These are phyloP conservation scores for Adela reaumurella DNA, from an alignment of 2,888 invertebrate species.

Conservation along the genomic window DNA sequence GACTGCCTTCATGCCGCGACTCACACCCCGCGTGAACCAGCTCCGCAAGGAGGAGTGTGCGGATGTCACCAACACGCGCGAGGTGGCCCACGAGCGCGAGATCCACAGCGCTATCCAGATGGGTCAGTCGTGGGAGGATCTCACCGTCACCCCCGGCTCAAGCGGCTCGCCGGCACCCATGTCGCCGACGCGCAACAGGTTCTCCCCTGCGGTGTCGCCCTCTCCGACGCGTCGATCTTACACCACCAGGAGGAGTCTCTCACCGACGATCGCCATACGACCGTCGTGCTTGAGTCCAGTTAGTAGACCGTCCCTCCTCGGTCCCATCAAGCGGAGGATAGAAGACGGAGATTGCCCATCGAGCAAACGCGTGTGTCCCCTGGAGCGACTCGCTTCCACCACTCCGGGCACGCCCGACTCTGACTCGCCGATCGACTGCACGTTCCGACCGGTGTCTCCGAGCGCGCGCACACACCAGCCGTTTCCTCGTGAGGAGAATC, in stretches of 20 bases:
- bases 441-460: conserved; percentile 48
- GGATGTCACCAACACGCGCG: conserved; percentile 75
- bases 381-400: conserved; percentile 30
- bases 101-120: conserved; percentile 90
- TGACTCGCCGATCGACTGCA: conserved; percentile 39
- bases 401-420: conserved; percentile 47
- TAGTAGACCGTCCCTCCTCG: conserved; percentile 44
- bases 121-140: conserved; percentile 92
- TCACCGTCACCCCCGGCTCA: conserved; percentile 63
- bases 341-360: conserved; percentile 56
- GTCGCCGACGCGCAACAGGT: conserved; percentile 32
- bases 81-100: conserved; percentile 89
- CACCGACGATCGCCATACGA: conserved; percentile 80
- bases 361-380: conserved; percentile 39
- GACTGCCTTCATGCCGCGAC: conserved; percentile 60
- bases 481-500: conserved; percentile 22
- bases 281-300: conserved; percentile 71
- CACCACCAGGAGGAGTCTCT: conserved; percentile 77
- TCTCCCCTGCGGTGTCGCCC: conserved; percentile 65
- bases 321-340: conserved; percentile 60
- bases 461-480: conserved; percentile 32
- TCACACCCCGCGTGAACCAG: conserved; percentile 84
- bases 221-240: conserved; percentile 83
- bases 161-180: conserved; percentile 40
- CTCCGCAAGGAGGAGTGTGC: conserved; percentile 85